Evolutionary conservation across 2,888 invertebrate species (phyloP), one percentile per base, ranked within the genome.

Genomic region (Branchellion lobata): DNA sequence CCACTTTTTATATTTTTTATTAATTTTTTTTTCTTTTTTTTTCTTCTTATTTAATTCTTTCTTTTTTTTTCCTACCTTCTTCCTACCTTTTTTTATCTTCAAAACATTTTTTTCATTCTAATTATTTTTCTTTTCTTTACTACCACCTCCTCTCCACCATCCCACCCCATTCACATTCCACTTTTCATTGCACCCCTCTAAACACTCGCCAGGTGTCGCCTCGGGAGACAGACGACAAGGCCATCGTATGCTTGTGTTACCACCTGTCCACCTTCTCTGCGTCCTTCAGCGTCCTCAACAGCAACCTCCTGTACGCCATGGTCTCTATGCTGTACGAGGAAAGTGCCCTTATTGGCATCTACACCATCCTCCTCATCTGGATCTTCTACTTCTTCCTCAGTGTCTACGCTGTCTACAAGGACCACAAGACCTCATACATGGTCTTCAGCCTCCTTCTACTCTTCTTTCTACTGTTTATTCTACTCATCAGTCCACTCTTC

Each of bases 361-460:
- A 51, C 29, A 75, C 75, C 0, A 31, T 75, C n/a, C 21, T 31
- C 8, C n/a, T 53, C 57, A 24, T 77, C 8, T 77, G 77, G 77
- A 65, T 77, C n/a, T 77, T 77, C 33, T 77, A 34, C 29, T 61
- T 77, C 53, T n/a, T 65, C 14, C 53, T 77, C n/a, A 57, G 65
- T 24, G 34, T 65, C 33, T 77, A 53, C 33, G 77, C 77, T 14
- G 53, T 57, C 33, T 34, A 65, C n/a, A 77, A 31, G 65, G 77
- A 77, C 40, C 65, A 36, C 24, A 77, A 34, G 29, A 31, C 33
- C 33, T n/a, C 61, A 5, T 61, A 33, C 21, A 31, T 77, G 24
- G 69, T 33, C n/a, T n/a, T n/a, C n/a, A n/a, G n/a, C n/a, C n/a
- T 51, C 51, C 11, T n/a, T n/a, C n/a, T n/a, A n/a, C n/a, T n/a